Evolutionary conservation across 2,797 vertebrate species (phyloP).

Genomic region (Meriones psammophilus): DNA sequence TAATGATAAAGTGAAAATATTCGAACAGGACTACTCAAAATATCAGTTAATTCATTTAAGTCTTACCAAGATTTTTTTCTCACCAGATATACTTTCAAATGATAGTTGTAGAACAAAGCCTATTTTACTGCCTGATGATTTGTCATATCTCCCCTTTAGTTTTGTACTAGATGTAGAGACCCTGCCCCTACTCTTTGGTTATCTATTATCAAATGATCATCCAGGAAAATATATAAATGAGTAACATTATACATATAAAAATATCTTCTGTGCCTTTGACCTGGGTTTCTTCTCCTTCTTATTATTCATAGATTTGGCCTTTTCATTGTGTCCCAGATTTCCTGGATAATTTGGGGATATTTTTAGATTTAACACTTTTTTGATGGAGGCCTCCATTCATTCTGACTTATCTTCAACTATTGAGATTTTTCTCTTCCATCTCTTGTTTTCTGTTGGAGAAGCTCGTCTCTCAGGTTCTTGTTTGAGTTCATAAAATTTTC

Average conservation of each 20-base stretch:
- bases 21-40: not conserved
- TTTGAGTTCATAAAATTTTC: not conserved
- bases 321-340: not conserved
- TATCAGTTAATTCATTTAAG: not conserved
- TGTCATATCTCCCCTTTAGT: fast-evolving
- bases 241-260: not conserved
- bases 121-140: not conserved
- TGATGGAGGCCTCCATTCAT: not conserved
- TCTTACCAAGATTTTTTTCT: not conserved
- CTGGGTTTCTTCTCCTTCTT: not conserved
- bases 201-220: not conserved
- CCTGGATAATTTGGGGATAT: not conserved
- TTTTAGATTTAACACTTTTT: not conserved
- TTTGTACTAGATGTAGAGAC: not conserved
- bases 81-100: not conserved
- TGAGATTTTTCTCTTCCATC: not conserved
- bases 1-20: not conserved
- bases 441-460: not conserved
- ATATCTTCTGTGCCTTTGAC: not conserved
- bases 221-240: not conserved
- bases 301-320: not conserved
- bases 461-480: not conserved
- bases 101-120: not conserved
- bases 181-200: not conserved
- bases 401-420: not conserved